Conservation (phyloP, 2,113 vertebrate species). For the Columba livia region DNA sequence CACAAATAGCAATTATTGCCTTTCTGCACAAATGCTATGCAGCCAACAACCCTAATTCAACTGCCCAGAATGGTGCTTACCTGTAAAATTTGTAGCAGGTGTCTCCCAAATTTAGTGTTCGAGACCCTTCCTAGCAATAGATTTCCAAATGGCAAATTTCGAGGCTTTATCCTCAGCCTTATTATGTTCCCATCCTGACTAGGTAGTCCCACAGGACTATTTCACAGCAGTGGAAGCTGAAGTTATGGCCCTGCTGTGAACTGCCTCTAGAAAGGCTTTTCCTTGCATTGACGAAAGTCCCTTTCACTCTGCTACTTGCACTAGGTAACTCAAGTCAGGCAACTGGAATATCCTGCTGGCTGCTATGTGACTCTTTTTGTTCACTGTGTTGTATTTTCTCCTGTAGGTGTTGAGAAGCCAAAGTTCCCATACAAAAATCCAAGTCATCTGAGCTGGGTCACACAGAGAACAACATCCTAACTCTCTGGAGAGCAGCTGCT, state of each 20-base stretch:
- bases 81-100: neutral
- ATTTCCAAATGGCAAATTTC: neutral
- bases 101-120: neutral
- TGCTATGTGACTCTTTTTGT: neutral
- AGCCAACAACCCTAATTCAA: neutral
- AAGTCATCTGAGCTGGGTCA: neutral
- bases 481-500: neutral
- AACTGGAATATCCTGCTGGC: neutral
- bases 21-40: neutral
- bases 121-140: neutral
- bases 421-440: neutral
- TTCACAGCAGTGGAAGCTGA: neutral
- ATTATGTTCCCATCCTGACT: neutral
- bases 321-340: neutral
- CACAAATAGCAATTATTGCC: neutral
- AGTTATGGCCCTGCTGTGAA: neutral
- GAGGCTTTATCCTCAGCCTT: neutral
- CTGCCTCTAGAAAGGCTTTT: neutral
- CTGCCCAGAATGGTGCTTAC: neutral
- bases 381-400: neutral
- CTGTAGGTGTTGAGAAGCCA: neutral
- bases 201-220: neutral
- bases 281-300: neutral
- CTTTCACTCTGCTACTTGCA: neutral
- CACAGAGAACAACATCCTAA: neutral